Evolutionary conservation across 2,113 vertebrate species (phyloP).

Genomic region (Paradoxurus hermaphroditus): DNA sequence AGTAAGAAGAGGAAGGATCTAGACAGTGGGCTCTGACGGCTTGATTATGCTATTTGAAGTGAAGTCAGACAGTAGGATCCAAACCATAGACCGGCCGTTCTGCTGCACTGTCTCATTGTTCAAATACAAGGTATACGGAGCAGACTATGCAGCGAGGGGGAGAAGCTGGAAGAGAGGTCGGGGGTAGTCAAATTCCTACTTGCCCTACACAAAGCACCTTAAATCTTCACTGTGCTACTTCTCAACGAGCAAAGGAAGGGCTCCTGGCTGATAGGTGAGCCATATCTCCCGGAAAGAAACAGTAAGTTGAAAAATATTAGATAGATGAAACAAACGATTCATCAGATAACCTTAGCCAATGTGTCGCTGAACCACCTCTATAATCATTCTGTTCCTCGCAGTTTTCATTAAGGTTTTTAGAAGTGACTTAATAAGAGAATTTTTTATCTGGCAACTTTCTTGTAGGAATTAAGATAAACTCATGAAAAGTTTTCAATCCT

Average conservation of each 20-base stretch:
- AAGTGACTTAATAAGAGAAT: constrained; percentile 73
- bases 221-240: not conserved
- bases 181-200: not conserved
- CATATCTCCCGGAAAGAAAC: not conserved
- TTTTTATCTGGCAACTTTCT: constrained; percentile 67
- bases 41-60: not conserved
- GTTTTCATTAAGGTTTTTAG: constrained; percentile 77
- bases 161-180: not conserved
- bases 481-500: constrained; percentile 67
- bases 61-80: not conserved
- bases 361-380: constrained; percentile 60
- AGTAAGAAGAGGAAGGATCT: not conserved
- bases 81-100: not conserved
- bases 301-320: constrained; percentile 53
- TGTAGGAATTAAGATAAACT: constrained; percentile 69
- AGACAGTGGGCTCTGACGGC: not conserved
- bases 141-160: not conserved
- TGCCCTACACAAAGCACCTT: not conserved
- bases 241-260: constrained; percentile 21
- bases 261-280: constrained; percentile 52
- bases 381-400: constrained; percentile 74
- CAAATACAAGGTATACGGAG: not conserved
- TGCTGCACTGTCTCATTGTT: not conserved
- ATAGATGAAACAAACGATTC: constrained; percentile 72
- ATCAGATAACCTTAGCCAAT: constrained; percentile 69